Percentiles rank a stretch among this genome's conserved stretches.
Evolutionary conservation across 2,888 invertebrate genomes (phyloP).

Genomic region (Eupithecia pulchellata): DNA sequence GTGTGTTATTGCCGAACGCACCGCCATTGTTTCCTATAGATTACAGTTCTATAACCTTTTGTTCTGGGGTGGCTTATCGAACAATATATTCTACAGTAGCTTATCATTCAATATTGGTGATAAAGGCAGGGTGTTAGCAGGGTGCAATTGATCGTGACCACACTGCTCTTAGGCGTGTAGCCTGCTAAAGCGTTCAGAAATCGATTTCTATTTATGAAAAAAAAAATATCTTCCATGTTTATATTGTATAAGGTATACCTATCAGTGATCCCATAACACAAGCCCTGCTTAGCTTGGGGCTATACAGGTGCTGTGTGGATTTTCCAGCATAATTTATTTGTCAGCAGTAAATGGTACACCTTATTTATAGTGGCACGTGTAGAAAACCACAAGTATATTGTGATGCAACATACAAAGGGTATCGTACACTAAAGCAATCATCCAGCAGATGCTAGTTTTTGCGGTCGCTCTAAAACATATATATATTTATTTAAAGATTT

Average conservation of each 20-base stretch:
- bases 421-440: not conserved
- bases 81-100: constrained; percentile 24
- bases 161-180: not conserved
- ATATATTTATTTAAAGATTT: too few relatives aligned
- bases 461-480: too few relatives aligned
- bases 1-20: constrained; percentile 1
- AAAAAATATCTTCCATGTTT: too few relatives aligned
- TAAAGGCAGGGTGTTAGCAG: constrained; percentile 21
- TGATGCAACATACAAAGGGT: not conserved
- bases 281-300: too few relatives aligned
- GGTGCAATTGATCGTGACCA: constrained; percentile 18
- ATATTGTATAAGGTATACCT: too few relatives aligned
- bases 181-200: not conserved
- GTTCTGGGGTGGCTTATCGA: constrained; percentile 29
- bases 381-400: not conserved
- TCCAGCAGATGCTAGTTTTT: not conserved
- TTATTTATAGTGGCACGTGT: constrained; percentile 1
- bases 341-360: not conserved
- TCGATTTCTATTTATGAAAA: too few relatives aligned
- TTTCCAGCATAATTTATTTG: too few relatives aligned
- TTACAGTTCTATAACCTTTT: constrained; percentile 21
- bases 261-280: too few relatives aligned
- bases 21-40: constrained; percentile 26
- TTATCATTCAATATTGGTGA: constrained; percentile 32
- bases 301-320: too few relatives aligned